phyloP scores from a whole-genome alignment of 1,140 invertebrate genomes.

The Varroa destructor region DNA sequence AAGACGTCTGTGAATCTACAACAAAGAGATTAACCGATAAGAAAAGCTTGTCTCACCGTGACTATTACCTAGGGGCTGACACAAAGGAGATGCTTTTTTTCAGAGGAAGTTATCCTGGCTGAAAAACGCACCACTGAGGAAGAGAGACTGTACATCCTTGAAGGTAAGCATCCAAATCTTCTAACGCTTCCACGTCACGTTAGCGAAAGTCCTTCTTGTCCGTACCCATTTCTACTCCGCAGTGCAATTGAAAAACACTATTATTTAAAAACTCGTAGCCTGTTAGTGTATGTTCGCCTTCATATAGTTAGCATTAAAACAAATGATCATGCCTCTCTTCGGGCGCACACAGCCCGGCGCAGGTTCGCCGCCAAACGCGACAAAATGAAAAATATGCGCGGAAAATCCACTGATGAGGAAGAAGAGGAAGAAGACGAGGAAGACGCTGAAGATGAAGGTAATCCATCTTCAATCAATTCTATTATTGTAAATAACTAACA shows the following conservation, averaged over 20 bases:
- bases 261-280: too few species aligned
- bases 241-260: too few species aligned
- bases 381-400: conserved; percentile 91
- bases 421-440: conserved; percentile 92
- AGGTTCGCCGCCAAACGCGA: conserved; percentile 87
- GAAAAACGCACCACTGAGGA: conserved; percentile 27
- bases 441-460: conserved; percentile 56
- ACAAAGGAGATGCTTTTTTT: background rate
- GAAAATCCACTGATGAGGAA: conserved; percentile 90
- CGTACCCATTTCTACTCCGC: background rate
- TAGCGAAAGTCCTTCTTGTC: background rate
- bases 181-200: background rate
- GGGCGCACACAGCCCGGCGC: conserved; percentile 55
- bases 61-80: conserved; percentile 8
- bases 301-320: too few species aligned
- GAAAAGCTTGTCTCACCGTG: too few species aligned
- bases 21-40: background rate
- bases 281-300: too few species aligned
- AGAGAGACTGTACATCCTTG: conserved; percentile 28
- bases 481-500: too few species aligned
- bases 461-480: conserved; percentile 40
- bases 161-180: conserved; percentile 29
- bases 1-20: background rate
- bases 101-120: conserved; percentile 28
- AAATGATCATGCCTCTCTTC: too few species aligned